Evolutionary conservation across 2,113 vertebrate genomes (phyloP).

Genomic region (Sinocyclocheilus anshuiensis): DNA sequence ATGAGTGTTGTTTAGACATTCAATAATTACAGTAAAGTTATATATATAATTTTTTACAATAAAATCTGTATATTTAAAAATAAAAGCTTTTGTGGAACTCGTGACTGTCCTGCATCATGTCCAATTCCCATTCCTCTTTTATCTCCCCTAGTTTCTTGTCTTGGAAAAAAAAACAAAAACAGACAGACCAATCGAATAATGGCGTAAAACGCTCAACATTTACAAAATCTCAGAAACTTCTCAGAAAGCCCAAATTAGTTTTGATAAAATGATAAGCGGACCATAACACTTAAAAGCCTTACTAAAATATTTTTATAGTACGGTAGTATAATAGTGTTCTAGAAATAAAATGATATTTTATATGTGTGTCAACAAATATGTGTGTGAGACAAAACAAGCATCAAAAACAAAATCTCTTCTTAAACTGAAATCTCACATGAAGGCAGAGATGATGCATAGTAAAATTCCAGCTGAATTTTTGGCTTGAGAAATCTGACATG

Average conservation of each 20-base stretch:
- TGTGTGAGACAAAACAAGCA: not conserved
- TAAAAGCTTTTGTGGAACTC: too few relatives aligned
- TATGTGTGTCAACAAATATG: not conserved
- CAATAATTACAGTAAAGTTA: not conserved
- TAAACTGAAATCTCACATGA: not conserved
- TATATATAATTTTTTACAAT: too few relatives aligned
- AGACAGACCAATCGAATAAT: too few relatives aligned
- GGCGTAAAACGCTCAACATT: not conserved
- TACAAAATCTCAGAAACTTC: not conserved
- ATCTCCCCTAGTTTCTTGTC: too few relatives aligned
- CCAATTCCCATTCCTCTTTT: too few relatives aligned
- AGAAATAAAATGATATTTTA: not conserved
- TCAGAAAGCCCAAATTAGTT: not conserved
- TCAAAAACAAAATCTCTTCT: not conserved
- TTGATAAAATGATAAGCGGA: not conserved
- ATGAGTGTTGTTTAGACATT: not conserved
- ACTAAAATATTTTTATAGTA: not conserved
- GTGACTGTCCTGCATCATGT: too few relatives aligned
- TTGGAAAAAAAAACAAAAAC: too few relatives aligned
- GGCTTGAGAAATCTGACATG: constrained; percentile 31
- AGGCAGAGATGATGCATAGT: constrained; percentile 45
- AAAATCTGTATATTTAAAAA: too few relatives aligned
- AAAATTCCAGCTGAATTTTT: constrained; percentile 31
- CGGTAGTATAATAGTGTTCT: not conserved
- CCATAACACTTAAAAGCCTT: not conserved